Conservation (phyloP, 2,888 invertebrate genomes). For the Leptinotarsa haldemani region DNA sequence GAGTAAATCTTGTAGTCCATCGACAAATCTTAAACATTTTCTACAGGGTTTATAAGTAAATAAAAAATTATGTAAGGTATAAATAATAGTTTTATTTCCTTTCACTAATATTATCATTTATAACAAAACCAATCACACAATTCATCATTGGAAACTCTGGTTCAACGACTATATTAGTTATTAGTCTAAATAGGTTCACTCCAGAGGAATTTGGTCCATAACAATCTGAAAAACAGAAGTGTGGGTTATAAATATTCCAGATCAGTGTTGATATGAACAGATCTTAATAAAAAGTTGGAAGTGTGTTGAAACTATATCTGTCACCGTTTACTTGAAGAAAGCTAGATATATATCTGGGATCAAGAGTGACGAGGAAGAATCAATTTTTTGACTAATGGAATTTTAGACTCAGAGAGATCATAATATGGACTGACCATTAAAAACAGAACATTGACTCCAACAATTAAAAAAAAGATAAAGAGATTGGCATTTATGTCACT, state of each 20-base stretch:
- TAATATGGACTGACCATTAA: no score
- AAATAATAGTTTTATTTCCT: constrained; percentile 24
- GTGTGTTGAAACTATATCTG: no score
- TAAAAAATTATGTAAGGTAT: not conserved
- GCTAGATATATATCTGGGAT: no score
- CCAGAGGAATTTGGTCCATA: constrained; percentile 79
- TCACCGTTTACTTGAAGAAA: no score
- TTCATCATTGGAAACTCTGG: constrained; percentile 42
- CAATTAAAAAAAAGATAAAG: no score
- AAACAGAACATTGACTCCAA: no score
- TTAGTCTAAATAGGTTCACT: constrained; percentile 63
- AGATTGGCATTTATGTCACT: no score
- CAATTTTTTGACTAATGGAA: no score
- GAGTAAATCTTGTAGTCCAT: constrained; percentile 28
- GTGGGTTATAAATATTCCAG: not conserved
- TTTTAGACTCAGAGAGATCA: no score
- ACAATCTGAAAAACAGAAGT: constrained; percentile 73
- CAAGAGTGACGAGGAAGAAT: no score
- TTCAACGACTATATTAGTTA: constrained; percentile 20
- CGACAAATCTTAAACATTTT: constrained; percentile 40
- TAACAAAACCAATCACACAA: constrained; percentile 50
- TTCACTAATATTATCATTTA: constrained; percentile 36
- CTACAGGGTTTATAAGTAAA: constrained; percentile 27
- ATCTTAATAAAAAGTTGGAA: no score
- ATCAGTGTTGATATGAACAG: no score